A percentile compares a stretch with the other conserved stretches of the same genome.
Conservation (phyloP, 1,140 invertebrate species). For the Galleria mellonella region DNA sequence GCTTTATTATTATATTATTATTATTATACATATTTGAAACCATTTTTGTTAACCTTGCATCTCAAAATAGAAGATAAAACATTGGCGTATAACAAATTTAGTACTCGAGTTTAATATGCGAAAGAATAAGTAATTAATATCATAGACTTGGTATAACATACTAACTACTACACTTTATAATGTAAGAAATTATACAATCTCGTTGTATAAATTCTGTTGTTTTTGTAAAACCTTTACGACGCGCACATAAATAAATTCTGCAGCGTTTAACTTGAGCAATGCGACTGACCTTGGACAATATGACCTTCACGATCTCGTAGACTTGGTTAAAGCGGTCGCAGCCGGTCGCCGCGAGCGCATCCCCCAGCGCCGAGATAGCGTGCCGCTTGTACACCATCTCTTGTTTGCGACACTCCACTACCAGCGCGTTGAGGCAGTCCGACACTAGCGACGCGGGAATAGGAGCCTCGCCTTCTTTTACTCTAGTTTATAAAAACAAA, state of each 20-base stretch:
- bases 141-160: too few relatives aligned
- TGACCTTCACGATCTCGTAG: slow-evolving; percentile 83
- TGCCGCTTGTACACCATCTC: slow-evolving; percentile 84
- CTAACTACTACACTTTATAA: not conserved
- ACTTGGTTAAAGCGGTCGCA: slow-evolving; percentile 86
- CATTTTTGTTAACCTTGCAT: too few relatives aligned
- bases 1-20: too few relatives aligned
- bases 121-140: too few relatives aligned
- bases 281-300: slow-evolving; percentile 74
- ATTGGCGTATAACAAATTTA: too few relatives aligned
- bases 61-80: too few relatives aligned
- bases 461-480: slow-evolving; percentile 55
- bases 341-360: slow-evolving; percentile 82
- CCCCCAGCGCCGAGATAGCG: slow-evolving; percentile 82
- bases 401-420: slow-evolving; percentile 88
- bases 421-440: slow-evolving; percentile 78
- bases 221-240: too few relatives aligned
- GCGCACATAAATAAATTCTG: too few relatives aligned
- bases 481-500: slow-evolving; percentile 23
- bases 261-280: too few relatives aligned
- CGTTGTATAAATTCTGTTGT: too few relatives aligned
- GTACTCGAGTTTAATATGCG: too few relatives aligned
- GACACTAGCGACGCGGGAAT: slow-evolving; percentile 54
- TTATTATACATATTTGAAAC: too few relatives aligned
- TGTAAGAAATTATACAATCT: not conserved